These are phyloP conservation scores for Acestrorhynchus altus DNA, from an alignment of 2,797 vertebrate species.

Conservation along the genomic window DNA sequence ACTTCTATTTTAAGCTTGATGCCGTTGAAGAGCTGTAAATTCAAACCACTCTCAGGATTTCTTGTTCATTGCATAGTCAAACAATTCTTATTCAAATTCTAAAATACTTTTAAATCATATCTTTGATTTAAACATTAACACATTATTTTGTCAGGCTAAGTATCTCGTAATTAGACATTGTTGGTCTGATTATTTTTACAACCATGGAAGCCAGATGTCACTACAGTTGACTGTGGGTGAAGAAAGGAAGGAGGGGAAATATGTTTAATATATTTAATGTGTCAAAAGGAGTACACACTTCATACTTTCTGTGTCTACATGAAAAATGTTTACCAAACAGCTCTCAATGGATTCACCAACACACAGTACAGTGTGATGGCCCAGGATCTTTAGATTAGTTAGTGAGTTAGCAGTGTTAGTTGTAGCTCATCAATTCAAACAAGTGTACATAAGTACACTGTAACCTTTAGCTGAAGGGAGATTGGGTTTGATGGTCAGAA, in stretches of 20 bases:
- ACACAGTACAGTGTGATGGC: no score
- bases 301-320: background rate
- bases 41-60: background rate
- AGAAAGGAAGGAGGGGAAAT: conserved; percentile 37
- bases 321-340: no score
- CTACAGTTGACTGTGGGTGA: conserved; percentile 7
- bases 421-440: no score
- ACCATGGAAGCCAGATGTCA: background rate
- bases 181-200: conserved; percentile 5
- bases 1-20: conserved; percentile 19
- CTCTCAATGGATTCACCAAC: no score
- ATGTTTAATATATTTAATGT: conserved; percentile 46
- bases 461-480: no score
- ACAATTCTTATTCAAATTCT: background rate
- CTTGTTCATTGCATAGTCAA: background rate
- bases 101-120: background rate
- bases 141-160: background rate
- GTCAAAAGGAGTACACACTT: conserved; percentile 43
- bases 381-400: no score
- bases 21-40: conserved; percentile 16
- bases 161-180: background rate
- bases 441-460: no score
- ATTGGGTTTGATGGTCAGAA: no score
- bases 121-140: no score
- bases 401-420: no score